Evolutionary conservation across 2,113 vertebrate species (phyloP).

Genomic region (Hypanus sabinus): DNA sequence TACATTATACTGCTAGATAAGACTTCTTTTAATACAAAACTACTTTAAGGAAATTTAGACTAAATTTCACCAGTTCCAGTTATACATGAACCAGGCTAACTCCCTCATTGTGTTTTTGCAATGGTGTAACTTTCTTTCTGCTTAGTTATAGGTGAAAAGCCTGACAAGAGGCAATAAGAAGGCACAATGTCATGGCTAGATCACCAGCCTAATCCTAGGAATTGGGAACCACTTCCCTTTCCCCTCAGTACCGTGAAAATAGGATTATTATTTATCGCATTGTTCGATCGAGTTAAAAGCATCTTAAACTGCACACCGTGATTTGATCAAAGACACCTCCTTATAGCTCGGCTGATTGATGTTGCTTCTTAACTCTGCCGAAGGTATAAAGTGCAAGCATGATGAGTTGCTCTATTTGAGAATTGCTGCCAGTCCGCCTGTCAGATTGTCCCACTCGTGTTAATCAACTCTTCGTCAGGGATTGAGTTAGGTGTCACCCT

Average conservation of each 20-base stretch:
- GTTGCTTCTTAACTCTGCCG: background rate
- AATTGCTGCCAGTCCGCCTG: slow-evolving; percentile 29
- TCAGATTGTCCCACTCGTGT: slow-evolving; percentile 27
- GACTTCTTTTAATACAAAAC: background rate
- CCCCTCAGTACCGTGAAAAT: background rate
- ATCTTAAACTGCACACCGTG: background rate
- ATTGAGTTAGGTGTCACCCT: slow-evolving; percentile 23
- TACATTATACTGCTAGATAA: background rate
- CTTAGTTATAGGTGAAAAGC: background rate
- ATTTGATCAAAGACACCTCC: slow-evolving; percentile 31
- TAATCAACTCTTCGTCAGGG: slow-evolving; percentile 30
- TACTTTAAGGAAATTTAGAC: background rate
- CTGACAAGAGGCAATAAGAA: background rate
- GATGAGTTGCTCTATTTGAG: slow-evolving; percentile 22
- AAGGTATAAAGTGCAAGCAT: slow-evolving; percentile 16
- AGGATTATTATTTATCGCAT: slow-evolving; percentile 28
- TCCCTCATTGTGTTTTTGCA: no score
- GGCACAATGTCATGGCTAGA: slow-evolving; percentile 1
- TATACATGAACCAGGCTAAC: background rate
- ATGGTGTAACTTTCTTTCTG: background rate
- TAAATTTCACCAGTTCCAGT: background rate
- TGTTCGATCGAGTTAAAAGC: background rate
- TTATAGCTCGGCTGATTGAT: background rate
- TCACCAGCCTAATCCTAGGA: background rate
- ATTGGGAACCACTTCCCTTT: background rate